Evolutionary conservation across 1,140 invertebrate genomes (phyloP), one percentile per base, ranked within the genome.

Genomic region (Penaeus vannamei): DNA sequence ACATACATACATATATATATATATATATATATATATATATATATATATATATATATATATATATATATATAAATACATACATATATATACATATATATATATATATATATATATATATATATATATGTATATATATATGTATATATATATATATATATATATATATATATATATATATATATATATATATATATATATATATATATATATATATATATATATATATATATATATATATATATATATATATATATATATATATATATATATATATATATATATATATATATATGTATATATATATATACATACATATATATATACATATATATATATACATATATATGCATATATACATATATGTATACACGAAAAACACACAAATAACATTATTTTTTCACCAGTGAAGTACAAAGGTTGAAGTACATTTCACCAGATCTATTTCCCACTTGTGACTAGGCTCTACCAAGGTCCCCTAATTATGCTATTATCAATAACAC

Each of bases 101-200:
- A 14, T 69, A 12, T 19, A 12, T 32, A 7, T 69, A 14, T 69
- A 12, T 69, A 12, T 69, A 14, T 69, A 19, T 22, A 12, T 19
- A 12, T 22, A 19, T 22, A 19, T 22, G 19, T 22, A 19, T 20
- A 19, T 22, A 19, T 22, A 19, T 72, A 19, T 72, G 19, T 72
- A 8, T 72, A 19, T 72, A 19, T 72, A 19, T n/a, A 23, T 23
- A 72, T 72, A 72, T 72, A n/a, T 72, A n/a, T 72, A 72, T 72
- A n/a, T 72, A 72, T 72, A 72, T 72, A 19, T 72, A 32, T 72
- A n/a, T 72, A 32, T 72, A 72, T 72, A 19, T 72, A 72, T 72
- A 19, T 72, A 72, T 72, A 20, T 72, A n/a, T 72, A 17, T 72
- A 23, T 72, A 17, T 32, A 72, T 22, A 23, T 23, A 32, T 72